Percentiles rank a stretch among this genome's conserved stretches.
Evolutionary conservation across 1,140 invertebrate genomes (phyloP).

Genomic region (Danaus plexippus): DNA sequence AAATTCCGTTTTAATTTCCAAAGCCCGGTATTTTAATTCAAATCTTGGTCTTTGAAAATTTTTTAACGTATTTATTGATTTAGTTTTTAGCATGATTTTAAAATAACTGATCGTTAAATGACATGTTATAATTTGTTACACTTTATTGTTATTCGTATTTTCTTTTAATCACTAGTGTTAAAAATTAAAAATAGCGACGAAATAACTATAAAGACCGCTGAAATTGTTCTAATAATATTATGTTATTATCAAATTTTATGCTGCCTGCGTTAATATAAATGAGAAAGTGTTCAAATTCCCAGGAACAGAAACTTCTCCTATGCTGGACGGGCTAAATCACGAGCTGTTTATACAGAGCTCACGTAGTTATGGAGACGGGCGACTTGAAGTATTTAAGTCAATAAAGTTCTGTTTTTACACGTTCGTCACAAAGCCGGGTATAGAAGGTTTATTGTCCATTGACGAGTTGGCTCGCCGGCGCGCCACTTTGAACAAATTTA

Average conservation of each 20-base stretch:
- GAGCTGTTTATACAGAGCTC: background rate
- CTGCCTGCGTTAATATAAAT: too few species aligned
- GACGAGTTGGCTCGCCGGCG: slow-evolving; percentile 26
- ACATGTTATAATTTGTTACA: too few species aligned
- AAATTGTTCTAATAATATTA: too few species aligned
- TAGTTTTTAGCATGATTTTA: background rate
- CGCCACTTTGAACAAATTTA: slow-evolving; percentile 58
- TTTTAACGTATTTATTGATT: slow-evolving; percentile 3
- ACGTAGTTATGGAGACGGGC: slow-evolving; percentile 7
- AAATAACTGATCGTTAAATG: too few species aligned
- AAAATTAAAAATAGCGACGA: too few species aligned
- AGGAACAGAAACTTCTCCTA: too few species aligned
- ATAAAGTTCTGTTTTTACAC: slow-evolving; percentile 41
- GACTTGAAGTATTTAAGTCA: slow-evolving; percentile 11
- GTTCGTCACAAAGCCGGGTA: slow-evolving; percentile 32
- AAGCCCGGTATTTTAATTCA: background rate
- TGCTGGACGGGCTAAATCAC: too few species aligned
- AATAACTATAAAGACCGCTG: too few species aligned
- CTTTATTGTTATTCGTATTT: too few species aligned
- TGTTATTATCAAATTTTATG: too few species aligned
- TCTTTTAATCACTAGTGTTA: too few species aligned
- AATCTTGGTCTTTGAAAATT: background rate
- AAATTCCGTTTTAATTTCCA: slow-evolving; percentile 4
- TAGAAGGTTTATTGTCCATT: slow-evolving; percentile 53
- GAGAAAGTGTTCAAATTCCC: too few species aligned